These are phyloP conservation scores for Yasuhikotakia modesta DNA, from an alignment of 2,797 vertebrate species.

Conservation along the genomic window DNA sequence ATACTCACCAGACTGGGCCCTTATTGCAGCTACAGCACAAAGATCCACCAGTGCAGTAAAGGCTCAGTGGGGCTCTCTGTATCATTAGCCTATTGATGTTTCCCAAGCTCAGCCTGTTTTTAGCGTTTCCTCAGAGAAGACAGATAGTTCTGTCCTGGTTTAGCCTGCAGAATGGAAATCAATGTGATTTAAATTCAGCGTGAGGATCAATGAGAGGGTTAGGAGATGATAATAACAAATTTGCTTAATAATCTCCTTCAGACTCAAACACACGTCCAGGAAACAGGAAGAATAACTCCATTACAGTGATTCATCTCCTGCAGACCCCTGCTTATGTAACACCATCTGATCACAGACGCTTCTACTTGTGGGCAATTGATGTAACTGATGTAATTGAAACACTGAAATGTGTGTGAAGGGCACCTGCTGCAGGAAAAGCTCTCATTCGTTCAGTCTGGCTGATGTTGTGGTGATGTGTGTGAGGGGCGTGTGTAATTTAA, in stretches of 20 bases:
- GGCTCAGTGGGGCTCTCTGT: too few species aligned
- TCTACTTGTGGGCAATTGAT: too few species aligned
- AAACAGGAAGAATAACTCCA: not conserved
- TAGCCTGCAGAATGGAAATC: slow-evolving; percentile 1
- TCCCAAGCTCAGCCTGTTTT: slow-evolving; percentile 5
- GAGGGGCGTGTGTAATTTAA: not conserved
- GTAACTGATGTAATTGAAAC: too few species aligned
- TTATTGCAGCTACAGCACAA: slow-evolving; percentile 1
- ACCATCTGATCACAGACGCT: too few species aligned
- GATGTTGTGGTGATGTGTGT: not conserved
- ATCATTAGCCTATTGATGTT: slow-evolving; percentile 34
- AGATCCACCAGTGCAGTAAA: slow-evolving; percentile 32
- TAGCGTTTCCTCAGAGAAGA: not conserved
- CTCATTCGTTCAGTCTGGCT: not conserved
- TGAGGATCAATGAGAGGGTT: not conserved
- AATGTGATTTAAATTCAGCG: not conserved
- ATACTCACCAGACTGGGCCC: not conserved
- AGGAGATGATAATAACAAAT: too few species aligned
- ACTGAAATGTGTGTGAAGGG: too few species aligned
- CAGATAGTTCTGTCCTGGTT: not conserved
- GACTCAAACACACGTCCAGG: not conserved
- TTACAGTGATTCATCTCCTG: slow-evolving; percentile 19
- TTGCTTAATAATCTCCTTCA: slow-evolving; percentile 18
- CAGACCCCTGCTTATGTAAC: not conserved
- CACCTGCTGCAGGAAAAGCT: too few species aligned